Conservation (phyloP, 92 coral and sea anemone species). For the Zoanthus sansibaricus region DNA sequence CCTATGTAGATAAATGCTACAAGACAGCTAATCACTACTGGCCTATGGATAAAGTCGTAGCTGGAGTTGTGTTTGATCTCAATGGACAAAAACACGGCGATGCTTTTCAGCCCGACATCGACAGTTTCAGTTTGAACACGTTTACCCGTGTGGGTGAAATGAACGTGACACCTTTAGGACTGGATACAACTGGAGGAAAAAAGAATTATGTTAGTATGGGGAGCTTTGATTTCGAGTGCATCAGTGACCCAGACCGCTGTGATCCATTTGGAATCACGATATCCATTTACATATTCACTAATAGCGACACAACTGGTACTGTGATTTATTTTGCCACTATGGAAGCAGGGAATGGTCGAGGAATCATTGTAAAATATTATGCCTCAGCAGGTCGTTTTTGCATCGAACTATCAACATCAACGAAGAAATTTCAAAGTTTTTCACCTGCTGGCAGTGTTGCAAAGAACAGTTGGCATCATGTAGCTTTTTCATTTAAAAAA, state of each 20-base stretch:
- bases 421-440: background rate
- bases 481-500: constrained; percentile 1
- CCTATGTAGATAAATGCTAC: constrained; percentile 71
- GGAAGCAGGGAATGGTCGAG: constrained; percentile 29
- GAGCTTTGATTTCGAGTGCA: constrained; percentile 62
- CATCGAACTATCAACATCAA: constrained; percentile 1
- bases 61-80: constrained; percentile 65
- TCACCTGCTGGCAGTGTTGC: background rate
- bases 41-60: constrained; percentile 81
- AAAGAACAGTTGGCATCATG: background rate
- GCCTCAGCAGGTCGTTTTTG: background rate
- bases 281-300: constrained; percentile 57
- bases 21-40: constrained; percentile 86
- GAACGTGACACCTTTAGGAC: constrained; percentile 5
- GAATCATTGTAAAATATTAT: background rate
- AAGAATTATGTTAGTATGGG: constrained; percentile 67
- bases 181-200: constrained; percentile 22
- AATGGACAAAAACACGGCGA: constrained; percentile 70
- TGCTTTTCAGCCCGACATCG: constrained; percentile 15
- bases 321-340: constrained; percentile 44
- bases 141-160: constrained; percentile 42
- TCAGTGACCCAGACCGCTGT: constrained; percentile 66
- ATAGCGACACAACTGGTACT: background rate
- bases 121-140: constrained; percentile 2
- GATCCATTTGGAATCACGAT: constrained; percentile 61